Conservation (phyloP, 2,113 vertebrate species). For the Addax nasomaculatus region DNA sequence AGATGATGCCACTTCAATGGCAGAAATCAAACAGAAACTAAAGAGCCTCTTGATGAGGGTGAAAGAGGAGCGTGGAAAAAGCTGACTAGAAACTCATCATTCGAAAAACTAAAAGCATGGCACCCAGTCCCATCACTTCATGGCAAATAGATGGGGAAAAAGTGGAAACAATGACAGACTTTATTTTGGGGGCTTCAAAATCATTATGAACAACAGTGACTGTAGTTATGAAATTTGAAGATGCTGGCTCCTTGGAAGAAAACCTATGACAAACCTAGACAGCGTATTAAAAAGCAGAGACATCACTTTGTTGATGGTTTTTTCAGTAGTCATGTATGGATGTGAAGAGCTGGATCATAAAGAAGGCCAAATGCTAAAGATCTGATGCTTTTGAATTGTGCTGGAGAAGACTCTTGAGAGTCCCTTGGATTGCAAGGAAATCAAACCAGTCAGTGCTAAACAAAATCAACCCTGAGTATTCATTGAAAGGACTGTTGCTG, state of each 20-base stretch:
- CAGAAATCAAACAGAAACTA: neutral
- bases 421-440: neutral
- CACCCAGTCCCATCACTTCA: neutral
- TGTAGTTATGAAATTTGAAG: neutral
- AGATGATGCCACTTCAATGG: neutral
- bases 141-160: neutral
- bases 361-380: neutral
- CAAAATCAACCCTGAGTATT: neutral
- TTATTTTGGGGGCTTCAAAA: neutral
- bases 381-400: neutral
- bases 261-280: neutral
- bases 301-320: neutral
- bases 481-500: neutral
- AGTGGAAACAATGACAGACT: neutral
- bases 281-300: neutral
- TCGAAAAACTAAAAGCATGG: neutral
- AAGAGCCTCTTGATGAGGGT: neutral
- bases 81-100: neutral
- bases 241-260: fast-evolving
- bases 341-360: neutral
- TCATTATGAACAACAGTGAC: neutral
- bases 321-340: neutral
- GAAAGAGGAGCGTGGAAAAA: neutral
- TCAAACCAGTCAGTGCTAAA: neutral
- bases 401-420: neutral